Base-by-base conservation (phyloP, 2,113 vertebrate species). In the Dipodomys ordii region DNA sequence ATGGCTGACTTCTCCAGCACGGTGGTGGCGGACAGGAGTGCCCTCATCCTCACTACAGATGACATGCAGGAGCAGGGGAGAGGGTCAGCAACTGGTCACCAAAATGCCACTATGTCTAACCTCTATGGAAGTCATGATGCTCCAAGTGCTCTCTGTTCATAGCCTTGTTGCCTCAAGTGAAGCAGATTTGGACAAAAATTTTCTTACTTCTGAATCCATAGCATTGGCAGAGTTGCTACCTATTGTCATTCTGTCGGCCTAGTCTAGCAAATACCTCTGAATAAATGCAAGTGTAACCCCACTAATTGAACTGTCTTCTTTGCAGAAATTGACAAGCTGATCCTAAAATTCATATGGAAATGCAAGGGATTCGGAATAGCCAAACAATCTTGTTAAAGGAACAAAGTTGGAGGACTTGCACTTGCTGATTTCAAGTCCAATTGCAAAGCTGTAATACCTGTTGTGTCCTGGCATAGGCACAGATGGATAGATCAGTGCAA, bases 281-380 rank as follows among this genome's bases (percentile, higher is more conserved):
- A 60, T 81, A 88, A 87, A 81, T 44, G 28, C 1, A 69, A 27
- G 13, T 77, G 64, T 64, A 90, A 88, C 64, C 35, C 71, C 81
- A 78, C 49, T 91, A 65, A 65, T 22, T 16, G 11, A 22, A 32
- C 53, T 84, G 20, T 44, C 7, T 76, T 71, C 79, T 92, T 32
- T 79, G 35, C 11, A 68, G 74, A 94, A 93, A 88, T 23, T 86
- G 53, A 46, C 30, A 81, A 39, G 27, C 3, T 71, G n/a, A 82
- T 78, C 22, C 35, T 88, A 64, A 93, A 91, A 93, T 78, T 82
- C 19, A 7, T 32, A 3, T 84, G 72, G 62, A 91, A 91, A 69
- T 88, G 7, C 67, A 77, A 76, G 84, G 67, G 46, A 84, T 49
- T 15, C 27, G 39, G 73, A 73, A 57, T 87, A 73, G 69, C 68